A percentile compares a stretch with the other conserved stretches of the same genome.
Evolutionary conservation across 2,797 vertebrate genomes (phyloP).

Genomic region (Sphenopsis melanotis): DNA sequence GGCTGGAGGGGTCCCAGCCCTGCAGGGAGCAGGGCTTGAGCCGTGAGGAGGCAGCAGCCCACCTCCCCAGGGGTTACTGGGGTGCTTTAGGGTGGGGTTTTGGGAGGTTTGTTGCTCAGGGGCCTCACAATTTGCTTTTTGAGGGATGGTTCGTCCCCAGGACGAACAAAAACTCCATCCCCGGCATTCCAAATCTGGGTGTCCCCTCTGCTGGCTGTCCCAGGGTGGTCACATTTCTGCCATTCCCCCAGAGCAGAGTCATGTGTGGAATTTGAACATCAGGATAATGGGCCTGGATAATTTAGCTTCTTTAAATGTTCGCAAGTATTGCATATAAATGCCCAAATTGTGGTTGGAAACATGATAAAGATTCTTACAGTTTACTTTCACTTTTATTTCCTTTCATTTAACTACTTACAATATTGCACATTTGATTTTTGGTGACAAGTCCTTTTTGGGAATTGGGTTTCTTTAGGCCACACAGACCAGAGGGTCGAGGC

Average conservation of each 20-base stretch:
- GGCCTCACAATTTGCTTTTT: rapidly evolving
- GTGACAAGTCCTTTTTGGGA: background rate
- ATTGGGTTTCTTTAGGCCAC: background rate
- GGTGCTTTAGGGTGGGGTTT: background rate
- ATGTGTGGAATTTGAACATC: background rate
- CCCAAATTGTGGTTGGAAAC: background rate
- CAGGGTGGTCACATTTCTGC: background rate
- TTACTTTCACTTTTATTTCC: background rate
- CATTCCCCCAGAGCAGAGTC: background rate
- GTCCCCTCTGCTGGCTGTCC: background rate
- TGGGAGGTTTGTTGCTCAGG: rapidly evolving
- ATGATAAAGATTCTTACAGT: background rate
- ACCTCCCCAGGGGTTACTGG: rapidly evolving
- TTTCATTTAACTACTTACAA: background rate
- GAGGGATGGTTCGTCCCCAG: background rate
- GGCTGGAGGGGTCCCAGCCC: background rate
- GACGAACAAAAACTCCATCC: rapidly evolving
- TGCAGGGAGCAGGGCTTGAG: rapidly evolving
- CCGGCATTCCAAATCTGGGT: rapidly evolving
- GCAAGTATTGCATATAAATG: background rate
- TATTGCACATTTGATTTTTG: background rate
- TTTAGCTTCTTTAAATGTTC: background rate
- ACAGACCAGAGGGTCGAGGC: background rate
- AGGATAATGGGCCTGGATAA: background rate
- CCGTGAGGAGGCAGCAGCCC: rapidly evolving